Evolutionary conservation across 2,888 invertebrate genomes (phyloP), one percentile per base, ranked within the genome.

Genomic region (Harpalus rubripes): DNA sequence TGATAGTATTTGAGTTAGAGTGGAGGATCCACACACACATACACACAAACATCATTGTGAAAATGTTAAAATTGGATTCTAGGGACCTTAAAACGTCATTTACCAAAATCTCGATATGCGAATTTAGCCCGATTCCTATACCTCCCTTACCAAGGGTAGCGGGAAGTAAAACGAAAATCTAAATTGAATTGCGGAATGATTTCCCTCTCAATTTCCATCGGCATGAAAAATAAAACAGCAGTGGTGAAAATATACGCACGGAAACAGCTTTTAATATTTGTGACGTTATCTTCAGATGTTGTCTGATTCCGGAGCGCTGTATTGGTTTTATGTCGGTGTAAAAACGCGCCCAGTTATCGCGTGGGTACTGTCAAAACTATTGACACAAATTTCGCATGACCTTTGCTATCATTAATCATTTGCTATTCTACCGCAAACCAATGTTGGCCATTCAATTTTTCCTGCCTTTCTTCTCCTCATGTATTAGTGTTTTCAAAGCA

Each of bases 341-440:
- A 83, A 83, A 83, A 76, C 83, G 41, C 84, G 74, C 84, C 84
- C 84, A 78, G 78, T 84, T 84, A 84, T 84, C 84, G 84, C 84
- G 84, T 84, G 84, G 78, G 12, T 52, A 56, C 84, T 84, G 84
- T 84, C 84, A 84, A 84, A 84, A 84, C 84, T 84, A 84, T 84
- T 84, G 84, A 78, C 84, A 84, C 78, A 78, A 84, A 63, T 78
- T 84, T 84, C 78, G 84, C 61, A 44, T 84, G 84, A 84, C 84
- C 65, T 84, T 56, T 61, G 22, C 65, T 84, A 61, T 56, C 78
- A 84, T 84, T 78, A 84, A 78, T 84, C 84, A 84, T 84, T 61
- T 39, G 80, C 41, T 26, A 58, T 78, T 78, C 58, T 32, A 32
- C 78, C 61, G 39, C 16, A 18, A 80, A 80, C 39, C 80, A 80